Evolutionary conservation across 1,140 invertebrate genomes (phyloP), one percentile per base, ranked within the genome.

Genomic region (Hypsibius dujardini): DNA sequence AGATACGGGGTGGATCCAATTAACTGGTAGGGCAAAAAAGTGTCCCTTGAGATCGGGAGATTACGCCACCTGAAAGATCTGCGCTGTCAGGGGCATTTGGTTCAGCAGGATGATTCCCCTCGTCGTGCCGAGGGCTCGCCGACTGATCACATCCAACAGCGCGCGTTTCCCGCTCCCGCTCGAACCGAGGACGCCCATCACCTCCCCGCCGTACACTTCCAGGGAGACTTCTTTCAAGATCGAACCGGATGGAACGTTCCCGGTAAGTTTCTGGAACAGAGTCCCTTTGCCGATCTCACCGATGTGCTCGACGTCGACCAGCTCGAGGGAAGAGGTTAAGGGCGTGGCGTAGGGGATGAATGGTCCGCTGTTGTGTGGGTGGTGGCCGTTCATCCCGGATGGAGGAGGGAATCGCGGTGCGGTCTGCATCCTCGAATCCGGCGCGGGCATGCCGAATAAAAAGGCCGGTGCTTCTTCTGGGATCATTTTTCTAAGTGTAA

Each of bases 211-310:
- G 76, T 90, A 87, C 0, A 93, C 89, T 72, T 88, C 86, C 67
- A 93, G 84, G 14, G 89, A 91, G 1, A 94, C 88, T 83, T 93
- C 90, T 81, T 92, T 90, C 0, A 95, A 81, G 59, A 95, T 90
- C 12, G 90, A 82, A 28, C 88, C 89, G 2, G 87, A 88, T 75
- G 88, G 87, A 46, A 88, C 84, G 59, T 83, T 87, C 1, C 88
- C 88, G 69, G 87, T 85, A n/a, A 90, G 70, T 73, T 86, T 83
- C 77, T 89, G 87, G 70, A 87, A 81, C 76, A 87, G 88, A 42
- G 87, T 87, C 59, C 85, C 85, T 12, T 86, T 86, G 75, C 90
- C 88, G 73, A 90, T 87, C 82, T 89, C 87, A 72, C 89, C 89
- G 46, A 90, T 90, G 77, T 94, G 88, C 76, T 87, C 92, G 59